Percentiles rank a stretch among this genome's conserved stretches.
phyloP scores from a whole-genome alignment of 2,797 vertebrate genomes.

The Alectoris magna region DNA sequence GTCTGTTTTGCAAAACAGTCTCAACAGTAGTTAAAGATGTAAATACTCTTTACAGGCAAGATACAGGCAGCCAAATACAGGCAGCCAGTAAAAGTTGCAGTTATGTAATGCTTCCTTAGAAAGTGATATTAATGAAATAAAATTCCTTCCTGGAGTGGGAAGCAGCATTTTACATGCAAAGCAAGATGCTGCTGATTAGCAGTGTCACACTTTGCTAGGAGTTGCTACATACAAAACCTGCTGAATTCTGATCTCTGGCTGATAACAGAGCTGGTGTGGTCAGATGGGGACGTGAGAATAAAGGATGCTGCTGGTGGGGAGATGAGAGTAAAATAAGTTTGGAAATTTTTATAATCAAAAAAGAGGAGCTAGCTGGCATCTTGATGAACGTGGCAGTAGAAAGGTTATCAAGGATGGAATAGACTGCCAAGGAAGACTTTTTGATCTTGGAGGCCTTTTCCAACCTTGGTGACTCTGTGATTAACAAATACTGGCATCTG shows the following conservation, averaged over 20 bases:
- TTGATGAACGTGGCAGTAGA: not conserved
- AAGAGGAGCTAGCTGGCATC: not conserved
- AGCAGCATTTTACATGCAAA: not conserved
- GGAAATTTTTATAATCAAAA: not conserved
- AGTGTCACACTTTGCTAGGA: not conserved
- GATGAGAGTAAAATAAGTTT: not conserved
- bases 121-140: slow-evolving; percentile 29
- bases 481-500: not conserved
- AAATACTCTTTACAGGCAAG: not conserved
- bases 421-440: not conserved
- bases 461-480: too few relatives aligned
- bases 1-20: not conserved
- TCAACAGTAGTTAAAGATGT: slow-evolving; percentile 2
- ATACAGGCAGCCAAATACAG: slow-evolving; percentile 6
- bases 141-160: slow-evolving; percentile 9
- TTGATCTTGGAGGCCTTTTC: too few relatives aligned
- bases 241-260: not conserved
- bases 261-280: not conserved
- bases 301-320: not conserved
- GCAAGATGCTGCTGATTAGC: not conserved
- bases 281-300: not conserved
- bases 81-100: slow-evolving; percentile 6
- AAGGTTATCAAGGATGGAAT: not conserved
- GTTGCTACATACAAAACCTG: not conserved
- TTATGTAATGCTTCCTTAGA: slow-evolving; percentile 29